Evolutionary conservation across 1,140 invertebrate genomes (phyloP), one percentile per base, ranked within the genome.

Genomic region (Uloborus diversus): DNA sequence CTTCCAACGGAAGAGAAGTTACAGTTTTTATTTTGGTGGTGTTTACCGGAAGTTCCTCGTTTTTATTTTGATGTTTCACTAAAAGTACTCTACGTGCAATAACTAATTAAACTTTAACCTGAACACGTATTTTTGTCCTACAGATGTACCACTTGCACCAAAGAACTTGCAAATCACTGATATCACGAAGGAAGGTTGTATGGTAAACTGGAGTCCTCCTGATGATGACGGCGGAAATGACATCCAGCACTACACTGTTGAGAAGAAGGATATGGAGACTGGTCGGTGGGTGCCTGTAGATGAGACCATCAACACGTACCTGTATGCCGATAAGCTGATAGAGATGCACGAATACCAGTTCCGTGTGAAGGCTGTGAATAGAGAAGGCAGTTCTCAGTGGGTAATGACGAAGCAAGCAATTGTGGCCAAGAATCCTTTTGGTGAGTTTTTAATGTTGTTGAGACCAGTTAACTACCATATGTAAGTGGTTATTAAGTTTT

Each of bases 271-370:
- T 89, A 94, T 94, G 91, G 97, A 99, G 84, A 90, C 94, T 70
- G 94, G 95, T 82, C 92, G 94, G 89, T 97, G 96, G 96, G 89
- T 97, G 62, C 93, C 95, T 17, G 96, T 94, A 84, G 95, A 92
- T 42, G 94, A 94, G 82, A 91, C 97, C 4, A 93, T 92, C 23
- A 94, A 95, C 14, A 96, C 91, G 37, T 89, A 96, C 66, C 94
- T 99, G 0, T 91, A 93, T 75, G 97, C 97, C 42, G 94, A 98
- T 0, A 99, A 99, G 99, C 88, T 97, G 51, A 92, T 94, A 83
- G 94, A 97, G 87, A 94, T 96, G 66, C 98, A 99, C 87, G 94
- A 95, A 13, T 99, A 99, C 88, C 98, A 98, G 89, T 99, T 99
- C 91, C 90, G 98, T 57, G 97, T 99, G 0, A 94, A 94, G 83